Evolutionary conservation across 2,113 vertebrate genomes (phyloP).

Genomic region (Megaceryle torquata): DNA sequence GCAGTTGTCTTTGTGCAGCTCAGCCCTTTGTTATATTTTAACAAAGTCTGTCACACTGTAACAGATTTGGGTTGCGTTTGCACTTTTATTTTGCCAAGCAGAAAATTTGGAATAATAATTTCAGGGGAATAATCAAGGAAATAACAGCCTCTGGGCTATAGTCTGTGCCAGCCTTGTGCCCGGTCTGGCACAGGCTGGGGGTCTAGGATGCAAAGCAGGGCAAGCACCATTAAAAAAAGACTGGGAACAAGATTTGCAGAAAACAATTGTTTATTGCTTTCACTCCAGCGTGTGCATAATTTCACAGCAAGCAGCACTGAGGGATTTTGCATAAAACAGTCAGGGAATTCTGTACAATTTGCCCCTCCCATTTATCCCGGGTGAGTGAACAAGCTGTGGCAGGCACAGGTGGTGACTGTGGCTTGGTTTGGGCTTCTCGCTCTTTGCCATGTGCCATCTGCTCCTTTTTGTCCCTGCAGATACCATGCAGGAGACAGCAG

Average conservation of each 20-base stretch:
- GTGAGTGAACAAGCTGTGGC: slow-evolving; percentile 14
- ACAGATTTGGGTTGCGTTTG: background rate
- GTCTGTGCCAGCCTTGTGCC: background rate
- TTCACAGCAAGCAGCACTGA: slow-evolving; percentile 9
- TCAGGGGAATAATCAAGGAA: background rate
- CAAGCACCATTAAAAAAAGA: background rate
- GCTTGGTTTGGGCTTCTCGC: background rate
- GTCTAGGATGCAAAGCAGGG: background rate
- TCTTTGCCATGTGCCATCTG: slow-evolving; percentile 49
- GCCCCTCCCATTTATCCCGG: background rate
- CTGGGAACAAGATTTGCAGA: background rate
- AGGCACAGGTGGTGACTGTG: background rate
- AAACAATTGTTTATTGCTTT: background rate
- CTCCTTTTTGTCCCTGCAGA: background rate
- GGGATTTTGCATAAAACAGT: background rate
- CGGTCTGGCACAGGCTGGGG: background rate
- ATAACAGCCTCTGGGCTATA: background rate
- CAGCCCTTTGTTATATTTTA: background rate
- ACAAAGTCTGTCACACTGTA: background rate
- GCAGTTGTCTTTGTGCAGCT: fast-evolving
- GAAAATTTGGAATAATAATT: background rate
- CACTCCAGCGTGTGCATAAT: background rate
- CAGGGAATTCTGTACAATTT: background rate
- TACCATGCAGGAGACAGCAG: background rate
- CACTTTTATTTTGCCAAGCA: background rate